phyloP scores from a whole-genome alignment of 2,113 vertebrate genomes.

The Sus scrofa region T2T-Sscrofa CM000826.6:142481001-142481500 shows the following conservation, averaged over 20 bases:
- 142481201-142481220: not conserved
- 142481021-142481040: not conserved
- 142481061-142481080: not conserved
- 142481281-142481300: too few species aligned
- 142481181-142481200: constrained; percentile 11
- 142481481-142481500: not conserved
- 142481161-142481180: not conserved
- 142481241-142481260: too few species aligned
- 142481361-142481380: not conserved
- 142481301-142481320: too few species aligned
- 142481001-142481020: not conserved
- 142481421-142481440: not conserved
- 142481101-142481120: not conserved
- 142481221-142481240: too few species aligned
- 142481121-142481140: not conserved
- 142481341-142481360: not conserved
- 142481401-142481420: not conserved
- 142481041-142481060: not conserved
- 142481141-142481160: constrained; percentile 9
- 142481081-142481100: not conserved
- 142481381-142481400: too few species aligned
- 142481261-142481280: too few species aligned
- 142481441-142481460: not conserved
- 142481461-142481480: not conserved
- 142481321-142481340: too few species aligned